These are phyloP conservation scores for Ceuthmochares aereus DNA, from an alignment of 2,113 vertebrate genomes.

Conservation along the genomic window DNA sequence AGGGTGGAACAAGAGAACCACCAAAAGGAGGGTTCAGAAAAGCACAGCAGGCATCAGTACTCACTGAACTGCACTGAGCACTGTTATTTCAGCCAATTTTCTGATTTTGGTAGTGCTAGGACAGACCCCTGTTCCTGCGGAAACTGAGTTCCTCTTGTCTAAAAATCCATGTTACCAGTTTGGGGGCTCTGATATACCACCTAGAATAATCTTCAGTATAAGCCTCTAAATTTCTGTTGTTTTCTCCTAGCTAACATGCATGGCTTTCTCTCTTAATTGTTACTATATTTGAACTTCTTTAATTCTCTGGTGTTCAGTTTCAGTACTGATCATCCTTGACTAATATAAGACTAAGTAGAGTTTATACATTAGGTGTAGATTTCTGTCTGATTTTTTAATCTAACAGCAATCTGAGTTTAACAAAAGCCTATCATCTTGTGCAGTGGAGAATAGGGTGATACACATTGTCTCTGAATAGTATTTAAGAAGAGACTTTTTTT, in stretches of 20 bases:
- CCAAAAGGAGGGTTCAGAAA: background rate
- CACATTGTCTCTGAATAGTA: background rate
- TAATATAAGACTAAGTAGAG: background rate
- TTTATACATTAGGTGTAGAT: background rate
- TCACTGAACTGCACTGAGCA: fast-evolving
- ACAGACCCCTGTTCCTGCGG: background rate
- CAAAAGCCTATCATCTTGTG: background rate
- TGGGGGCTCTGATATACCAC: background rate
- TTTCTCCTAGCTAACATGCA: fast-evolving
- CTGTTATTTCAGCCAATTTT: background rate
- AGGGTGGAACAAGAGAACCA: background rate
- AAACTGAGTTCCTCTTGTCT: background rate
- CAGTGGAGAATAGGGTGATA: background rate
- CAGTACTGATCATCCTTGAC: background rate
- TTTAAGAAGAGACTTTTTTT: background rate
- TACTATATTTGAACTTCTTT: background rate
- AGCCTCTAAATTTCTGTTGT: background rate
- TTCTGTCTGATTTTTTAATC: background rate
- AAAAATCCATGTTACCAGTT: background rate
- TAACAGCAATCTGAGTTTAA: background rate
- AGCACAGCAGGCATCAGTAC: background rate
- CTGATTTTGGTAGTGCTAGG: background rate
- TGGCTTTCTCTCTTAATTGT: background rate
- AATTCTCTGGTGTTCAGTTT: background rate
- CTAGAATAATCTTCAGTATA: background rate